Base-by-base conservation (phyloP, 2,797 vertebrate genomes). In the Brotula barbata region DNA sequence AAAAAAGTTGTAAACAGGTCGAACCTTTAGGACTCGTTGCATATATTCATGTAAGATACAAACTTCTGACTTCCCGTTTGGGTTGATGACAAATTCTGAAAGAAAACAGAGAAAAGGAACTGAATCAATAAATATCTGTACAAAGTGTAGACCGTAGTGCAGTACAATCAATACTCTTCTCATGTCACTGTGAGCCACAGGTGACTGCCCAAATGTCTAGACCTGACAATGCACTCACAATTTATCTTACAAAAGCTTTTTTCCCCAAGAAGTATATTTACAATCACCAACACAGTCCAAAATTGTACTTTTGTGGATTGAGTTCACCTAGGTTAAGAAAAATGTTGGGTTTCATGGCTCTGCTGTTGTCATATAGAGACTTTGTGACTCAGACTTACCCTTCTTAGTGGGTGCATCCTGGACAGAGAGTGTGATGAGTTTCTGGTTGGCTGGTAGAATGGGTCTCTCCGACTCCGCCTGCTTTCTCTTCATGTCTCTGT, bases 1-100 rank as follows among this genome's bases (percentile, higher is more conserved):
- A 94, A 98, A 99, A 90, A 99, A 99, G 93, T 96, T 98, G 94
- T 99, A 99, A 93, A 98, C 97, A 82, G 97, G 97, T 84, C 97
- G 96, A 89, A 99, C 97, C 88, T 99, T 99, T 55, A 99, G 94
- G 80, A 99, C 96, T 61, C 97, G 94, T 87, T 99, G 97, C 97
- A 99, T 99, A 88, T 99, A 99, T 90, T 99, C 97, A 65, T 99
- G 97, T 71, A 99, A 89, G 81, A 99, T 99, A 88, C 97, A 99
- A 81, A 99, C 97, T 92, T 99, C 97, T 0, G 97, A 99, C 62
- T 99, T 99, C 70, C 97, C 97, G 46, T 99, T 99, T 37, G 97
- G 97, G 87, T 99, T 98, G 86, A 99, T 99, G 78, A 99, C 93
- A 87, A 99, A 99, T 81, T 99, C 97, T 99, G 85, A 47, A n/a